Base-by-base conservation (phyloP, 2,888 invertebrate genomes). In the Chalcis sispes region DNA sequence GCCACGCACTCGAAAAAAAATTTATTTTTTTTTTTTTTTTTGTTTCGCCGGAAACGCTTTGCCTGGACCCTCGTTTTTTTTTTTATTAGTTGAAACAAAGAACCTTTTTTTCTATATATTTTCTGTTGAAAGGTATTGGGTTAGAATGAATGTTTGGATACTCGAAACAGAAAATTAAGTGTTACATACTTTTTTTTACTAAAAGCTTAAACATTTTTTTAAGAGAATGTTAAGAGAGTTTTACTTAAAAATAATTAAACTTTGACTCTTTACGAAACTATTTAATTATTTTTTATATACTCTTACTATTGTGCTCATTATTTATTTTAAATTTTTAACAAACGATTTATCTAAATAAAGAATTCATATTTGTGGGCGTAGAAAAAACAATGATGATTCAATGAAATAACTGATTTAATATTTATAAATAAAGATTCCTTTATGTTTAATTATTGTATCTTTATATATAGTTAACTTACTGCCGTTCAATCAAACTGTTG, bases 31-130 rank as follows among this genome's bases (percentile, higher is more conserved):
- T 52, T 40, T 32, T 50, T 13, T 23, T 32, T 20, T 2, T 48
- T 29, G 7, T 46, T 23, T 20, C 0, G 8, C 18, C 42, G 23
- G 10, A 8, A 20, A n/a, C n/a, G 15, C 1, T n/a, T 42, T 46
- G 23, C 10, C n/a, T 13, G n/a, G 29, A 46, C 15, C 25, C 29
- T 15, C 20, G 18, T 46, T 42, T 42, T 27, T 13, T 18, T n/a
- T 56, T 40, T 15, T 15, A 7, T 20, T 15, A 56, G 23, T 7
- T 1, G 27, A 56, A 42, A 56, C 67, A 67, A 67, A 62, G 40
- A 54, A 50, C 2, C 56, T 3, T 67, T 56, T 66, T 25, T 27
- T 40, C 29, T 52, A 20, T n/a, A n/a, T n/a, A n/a, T 64, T 64
- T 64, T 32, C 7, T 7, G 27, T 4, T 15, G 20, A 15, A 2